Evolutionary conservation across 2,113 vertebrate species (phyloP), one percentile per base, ranked within the genome.

Genomic region (Cynopterus brachyotis): DNA sequence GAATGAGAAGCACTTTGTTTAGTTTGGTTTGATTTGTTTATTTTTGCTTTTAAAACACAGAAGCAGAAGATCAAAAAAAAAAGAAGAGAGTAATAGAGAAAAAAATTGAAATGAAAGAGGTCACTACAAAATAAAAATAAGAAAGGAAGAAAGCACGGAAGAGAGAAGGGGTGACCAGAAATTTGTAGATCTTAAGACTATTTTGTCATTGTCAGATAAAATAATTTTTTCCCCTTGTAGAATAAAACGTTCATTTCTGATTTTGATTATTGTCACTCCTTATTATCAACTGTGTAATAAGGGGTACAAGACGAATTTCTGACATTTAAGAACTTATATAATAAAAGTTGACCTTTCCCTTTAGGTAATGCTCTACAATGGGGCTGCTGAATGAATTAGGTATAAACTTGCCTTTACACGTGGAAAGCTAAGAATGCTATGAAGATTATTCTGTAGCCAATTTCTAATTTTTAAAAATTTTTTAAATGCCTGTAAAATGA

Each of bases 191-290:
- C 3, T 47, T 84, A 93, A 97, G 53, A 73, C 19, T 6, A 87
- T 30, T 94, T 94, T 37, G 8, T 78, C 59, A 80, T 32, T 88
- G 53, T 40, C 84, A 94, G 75, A 57, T 90, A 84, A 97, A 92
- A 92, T 92, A 80, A 95, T 87, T 87, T 64, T 95, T 94, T 67
- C 57, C 32, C 37, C 35, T 22, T 55, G 4, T 62, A 45, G 35
- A 96, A 79, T 75, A 92, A 97, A 92, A 50, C 35, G 75, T 76
- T 90, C 20, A 42, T 40, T 11, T 87, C 42, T 87, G 19, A 90
- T 82, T 94, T 95, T 75, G 95, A 53, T 94, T 94, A 75, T 69
- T 96, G 24, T 90, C 62, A 87, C 86, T 83, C 15, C 28, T 80
- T 90, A 75, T 96, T 87, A 95, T 53, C 47, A 96, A 84, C 16